A percentile compares a stretch with the other conserved stretches of the same genome.
Conservation (phyloP, 2,113 vertebrate species). For the Epinephelus lanceolatus region DNA sequence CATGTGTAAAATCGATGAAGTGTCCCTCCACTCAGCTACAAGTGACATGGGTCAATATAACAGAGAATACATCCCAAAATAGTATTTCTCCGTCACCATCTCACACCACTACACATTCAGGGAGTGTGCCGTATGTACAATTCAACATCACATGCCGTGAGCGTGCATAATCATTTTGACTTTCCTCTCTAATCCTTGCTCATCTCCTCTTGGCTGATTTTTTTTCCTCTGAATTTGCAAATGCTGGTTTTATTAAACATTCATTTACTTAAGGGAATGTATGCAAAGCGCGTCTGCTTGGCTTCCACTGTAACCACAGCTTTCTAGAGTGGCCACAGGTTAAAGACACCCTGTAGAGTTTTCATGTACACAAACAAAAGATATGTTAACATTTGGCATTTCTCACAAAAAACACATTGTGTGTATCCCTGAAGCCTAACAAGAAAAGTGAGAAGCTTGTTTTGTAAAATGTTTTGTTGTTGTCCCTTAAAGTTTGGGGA, state of each 20-base stretch:
- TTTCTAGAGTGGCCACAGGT: constrained; percentile 7
- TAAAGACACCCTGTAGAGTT: not conserved
- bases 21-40: not conserved
- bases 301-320: not conserved
- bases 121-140: not conserved
- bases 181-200: constrained; percentile 38
- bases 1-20: not conserved
- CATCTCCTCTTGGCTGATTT: constrained; percentile 35
- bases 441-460: not conserved
- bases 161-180: constrained; percentile 33
- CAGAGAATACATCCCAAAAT: not conserved
- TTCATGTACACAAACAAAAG: constrained; percentile 23
- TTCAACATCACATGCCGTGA: constrained; percentile 26
- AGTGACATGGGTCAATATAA: not conserved
- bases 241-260: constrained; percentile 28
- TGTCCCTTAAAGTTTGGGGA: too few relatives aligned
- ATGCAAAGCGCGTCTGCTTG: constrained; percentile 20
- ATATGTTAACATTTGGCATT: not conserved
- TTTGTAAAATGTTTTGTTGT: too few relatives aligned
- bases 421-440: not conserved
- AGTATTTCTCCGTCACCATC: not conserved
- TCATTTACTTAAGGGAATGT: constrained; percentile 1
- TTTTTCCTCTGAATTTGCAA: constrained; percentile 7
- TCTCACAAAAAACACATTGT: not conserved
- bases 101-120: not conserved